A percentile compares a stretch with the other conserved stretches of the same genome.
These are phyloP conservation scores for Argyrosomus japonicus DNA, from an alignment of 2,113 vertebrate genomes.

Conservation along the genomic window DNA sequence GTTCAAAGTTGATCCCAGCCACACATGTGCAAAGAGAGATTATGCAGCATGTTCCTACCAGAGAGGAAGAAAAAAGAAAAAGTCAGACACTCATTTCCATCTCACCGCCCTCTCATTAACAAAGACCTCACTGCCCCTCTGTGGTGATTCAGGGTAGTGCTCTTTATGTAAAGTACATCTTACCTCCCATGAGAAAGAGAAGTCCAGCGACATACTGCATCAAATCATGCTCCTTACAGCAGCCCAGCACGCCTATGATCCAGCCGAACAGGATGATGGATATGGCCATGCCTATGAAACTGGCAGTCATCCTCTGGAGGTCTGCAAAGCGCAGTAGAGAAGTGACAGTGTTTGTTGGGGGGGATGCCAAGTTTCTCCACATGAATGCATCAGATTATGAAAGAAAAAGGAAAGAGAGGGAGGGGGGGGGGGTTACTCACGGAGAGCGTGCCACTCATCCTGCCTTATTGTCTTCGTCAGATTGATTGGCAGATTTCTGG, in stretches of 20 bases:
- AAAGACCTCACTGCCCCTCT: constrained; percentile 63
- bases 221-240: constrained; percentile 93
- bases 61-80: constrained; percentile 18
- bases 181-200: constrained; percentile 97
- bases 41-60: constrained; percentile 97
- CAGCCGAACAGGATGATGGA: constrained; percentile 95
- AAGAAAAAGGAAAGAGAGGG: neutral
- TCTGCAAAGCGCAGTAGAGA: constrained; percentile 78
- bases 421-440: constrained; percentile 82
- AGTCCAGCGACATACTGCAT: constrained; percentile 97
- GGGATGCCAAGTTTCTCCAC: constrained; percentile 5
- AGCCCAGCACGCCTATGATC: constrained; percentile 92
- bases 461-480: constrained; percentile 93
- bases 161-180: constrained; percentile 68
- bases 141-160: constrained; percentile 58
- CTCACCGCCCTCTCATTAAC: constrained; percentile 19
- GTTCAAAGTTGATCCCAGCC: constrained; percentile 99
- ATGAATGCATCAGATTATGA: constrained; percentile 14
- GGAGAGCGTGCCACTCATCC: constrained; percentile 94
- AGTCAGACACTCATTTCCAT: constrained; percentile 30
- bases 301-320: constrained; percentile 94
- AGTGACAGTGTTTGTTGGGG: neutral
- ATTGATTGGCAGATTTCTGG: constrained; percentile 90
- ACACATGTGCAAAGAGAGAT: constrained; percentile 99
- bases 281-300: constrained; percentile 94